phyloP scores from a whole-genome alignment of 2,113 vertebrate species.

The Furnarius figulus region DNA sequence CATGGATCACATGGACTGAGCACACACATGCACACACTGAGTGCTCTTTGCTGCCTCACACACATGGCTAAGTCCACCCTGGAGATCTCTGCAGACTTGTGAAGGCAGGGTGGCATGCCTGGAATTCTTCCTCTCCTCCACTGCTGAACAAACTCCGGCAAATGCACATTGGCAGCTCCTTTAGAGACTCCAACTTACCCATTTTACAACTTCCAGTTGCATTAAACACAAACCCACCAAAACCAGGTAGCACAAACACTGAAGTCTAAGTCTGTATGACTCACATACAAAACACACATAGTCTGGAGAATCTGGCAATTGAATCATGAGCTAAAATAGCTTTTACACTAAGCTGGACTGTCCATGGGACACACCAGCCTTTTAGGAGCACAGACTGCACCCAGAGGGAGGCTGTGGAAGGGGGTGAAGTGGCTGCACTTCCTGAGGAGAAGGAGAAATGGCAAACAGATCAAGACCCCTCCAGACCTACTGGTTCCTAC shows the following conservation, averaged over 20 bases:
- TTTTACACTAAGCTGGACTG: background rate
- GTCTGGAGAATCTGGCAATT: background rate
- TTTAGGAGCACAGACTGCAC: background rate
- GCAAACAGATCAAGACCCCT: background rate
- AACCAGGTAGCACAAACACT: background rate
- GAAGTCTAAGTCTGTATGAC: background rate
- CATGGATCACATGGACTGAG: background rate
- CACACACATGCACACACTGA: background rate
- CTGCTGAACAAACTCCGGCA: slow-evolving; percentile 36
- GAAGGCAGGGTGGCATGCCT: slow-evolving; percentile 33
- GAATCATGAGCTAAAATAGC: background rate
- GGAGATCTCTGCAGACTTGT: slow-evolving; percentile 39
- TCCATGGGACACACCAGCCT: background rate
- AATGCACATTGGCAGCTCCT: slow-evolving; percentile 30
- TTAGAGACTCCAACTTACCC: slow-evolving; percentile 36
- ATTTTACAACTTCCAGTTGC: slow-evolving; percentile 37
- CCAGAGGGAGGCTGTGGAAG: background rate
- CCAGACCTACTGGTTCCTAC: background rate
- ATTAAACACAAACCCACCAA: background rate
- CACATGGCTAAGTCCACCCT: slow-evolving; percentile 25
- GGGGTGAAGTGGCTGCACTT: background rate
- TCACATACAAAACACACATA: background rate
- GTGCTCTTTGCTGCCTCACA: background rate
- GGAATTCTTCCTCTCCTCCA: slow-evolving; percentile 53
- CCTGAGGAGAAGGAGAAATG: background rate